Evolutionary conservation across 2,113 vertebrate species (phyloP).

Genomic region (Sinocyclocheilus maitianheensis): DNA sequence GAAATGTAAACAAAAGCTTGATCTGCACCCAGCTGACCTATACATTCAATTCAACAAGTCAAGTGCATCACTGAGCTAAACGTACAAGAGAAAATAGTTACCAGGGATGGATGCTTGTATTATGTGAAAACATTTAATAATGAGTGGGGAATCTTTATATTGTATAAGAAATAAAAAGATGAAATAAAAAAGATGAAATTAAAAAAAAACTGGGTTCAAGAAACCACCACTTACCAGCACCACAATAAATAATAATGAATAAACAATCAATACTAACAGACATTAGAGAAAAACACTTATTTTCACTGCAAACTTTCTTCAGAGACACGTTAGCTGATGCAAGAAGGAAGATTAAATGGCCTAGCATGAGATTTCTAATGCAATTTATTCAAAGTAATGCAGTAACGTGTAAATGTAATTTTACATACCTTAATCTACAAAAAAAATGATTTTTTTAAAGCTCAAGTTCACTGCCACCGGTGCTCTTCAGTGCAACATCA

Average conservation of each 20-base stretch:
- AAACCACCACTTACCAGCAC: not conserved
- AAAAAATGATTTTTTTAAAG: not conserved
- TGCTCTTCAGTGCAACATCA: constrained; percentile 48
- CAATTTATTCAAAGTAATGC: not conserved
- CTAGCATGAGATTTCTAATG: not conserved
- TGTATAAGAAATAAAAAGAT: not conserved
- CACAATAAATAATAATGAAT: not conserved
- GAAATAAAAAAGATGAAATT: not conserved
- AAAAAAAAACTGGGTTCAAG: not conserved
- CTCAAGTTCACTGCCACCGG: constrained; percentile 33
- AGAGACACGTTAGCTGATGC: constrained; percentile 14
- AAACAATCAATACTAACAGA: not conserved
- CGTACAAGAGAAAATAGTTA: not conserved
- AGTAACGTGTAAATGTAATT: not conserved
- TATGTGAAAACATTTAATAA: not conserved
- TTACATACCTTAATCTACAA: constrained; percentile 39
- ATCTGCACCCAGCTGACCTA: not conserved
- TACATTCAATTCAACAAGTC: not conserved
- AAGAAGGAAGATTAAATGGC: not conserved
- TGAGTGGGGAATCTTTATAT: not conserved
- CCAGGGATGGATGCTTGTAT: not conserved
- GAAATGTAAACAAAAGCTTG: constrained; percentile 1
- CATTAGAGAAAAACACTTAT: not conserved
- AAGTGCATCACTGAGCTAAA: not conserved
- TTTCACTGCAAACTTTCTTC: not conserved